phyloP scores from a whole-genome alignment of 2,888 invertebrate genomes.

The Crepidodera aurea region DNA sequence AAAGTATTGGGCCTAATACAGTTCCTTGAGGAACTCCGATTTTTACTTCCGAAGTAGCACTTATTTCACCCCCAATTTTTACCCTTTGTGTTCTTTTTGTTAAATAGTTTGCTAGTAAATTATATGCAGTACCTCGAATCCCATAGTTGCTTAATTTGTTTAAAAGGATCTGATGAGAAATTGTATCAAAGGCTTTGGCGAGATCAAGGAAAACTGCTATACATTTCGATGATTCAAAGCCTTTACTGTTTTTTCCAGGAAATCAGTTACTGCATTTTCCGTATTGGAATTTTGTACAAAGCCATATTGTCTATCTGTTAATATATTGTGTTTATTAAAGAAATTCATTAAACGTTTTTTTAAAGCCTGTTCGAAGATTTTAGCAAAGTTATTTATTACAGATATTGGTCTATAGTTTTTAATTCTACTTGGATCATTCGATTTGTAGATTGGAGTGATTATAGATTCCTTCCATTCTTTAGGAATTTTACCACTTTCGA shows the following conservation, averaged over 20 bases:
- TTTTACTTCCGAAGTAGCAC: too few species aligned
- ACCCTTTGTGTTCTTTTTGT: too few species aligned
- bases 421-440: slow-evolving; percentile 1
- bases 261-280: slow-evolving; percentile 19
- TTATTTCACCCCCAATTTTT: too few species aligned
- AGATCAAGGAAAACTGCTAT: slow-evolving; percentile 20
- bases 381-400: slow-evolving; percentile 19
- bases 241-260: slow-evolving; percentile 11
- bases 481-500: slow-evolving; percentile 19
- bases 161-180: not conserved
- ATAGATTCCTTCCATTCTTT: slow-evolving; percentile 16
- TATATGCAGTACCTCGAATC: slow-evolving; percentile 11
- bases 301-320: slow-evolving; percentile 25
- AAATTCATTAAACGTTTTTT: slow-evolving; percentile 8
- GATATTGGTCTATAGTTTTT: slow-evolving; percentile 22
- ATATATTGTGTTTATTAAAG: slow-evolving; percentile 10
- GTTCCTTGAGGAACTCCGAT: too few species aligned
- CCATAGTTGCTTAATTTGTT: slow-evolving; percentile 15
- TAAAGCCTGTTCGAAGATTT: slow-evolving; percentile 18
- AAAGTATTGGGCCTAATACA: too few species aligned
- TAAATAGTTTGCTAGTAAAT: slow-evolving; percentile 2
- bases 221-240: slow-evolving; percentile 15
- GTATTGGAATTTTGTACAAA: slow-evolving; percentile 20
- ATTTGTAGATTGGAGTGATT: slow-evolving; percentile 18
- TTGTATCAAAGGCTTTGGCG: slow-evolving; percentile 18